These are phyloP conservation scores for Drosophila longiperda DNA, from an alignment of 2,888 invertebrate genomes.

Conservation along the genomic window DNA sequence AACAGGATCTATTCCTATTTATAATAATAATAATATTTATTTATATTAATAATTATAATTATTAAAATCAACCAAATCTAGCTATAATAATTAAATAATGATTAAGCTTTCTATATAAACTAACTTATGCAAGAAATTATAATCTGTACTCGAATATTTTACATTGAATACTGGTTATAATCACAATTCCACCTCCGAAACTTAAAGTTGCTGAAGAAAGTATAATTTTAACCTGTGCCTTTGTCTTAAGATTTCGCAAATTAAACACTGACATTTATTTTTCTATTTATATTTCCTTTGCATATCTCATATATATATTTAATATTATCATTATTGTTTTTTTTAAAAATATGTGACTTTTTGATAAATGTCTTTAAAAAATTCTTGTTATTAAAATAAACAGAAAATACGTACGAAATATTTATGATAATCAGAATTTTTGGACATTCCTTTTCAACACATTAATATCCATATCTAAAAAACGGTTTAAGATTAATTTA, in stretches of 20 bases:
- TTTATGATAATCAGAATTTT: background rate
- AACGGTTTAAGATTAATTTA: background rate
- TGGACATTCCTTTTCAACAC: fast-evolving
- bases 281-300: background rate
- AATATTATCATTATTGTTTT: background rate
- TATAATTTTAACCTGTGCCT: background rate
- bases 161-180: background rate
- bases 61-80: too few relatives aligned
- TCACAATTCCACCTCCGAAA: background rate
- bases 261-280: background rate
- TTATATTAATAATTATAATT: too few relatives aligned
- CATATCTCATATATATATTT: background rate
- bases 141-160: too few relatives aligned
- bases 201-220: background rate
- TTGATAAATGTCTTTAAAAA: background rate
- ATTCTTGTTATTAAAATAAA: background rate
- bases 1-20: background rate
- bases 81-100: too few relatives aligned
- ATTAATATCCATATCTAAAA: too few relatives aligned
- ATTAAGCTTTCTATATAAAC: too few relatives aligned
- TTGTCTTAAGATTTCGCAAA: background rate
- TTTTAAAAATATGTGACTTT: background rate
- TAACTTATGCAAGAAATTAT: too few relatives aligned
- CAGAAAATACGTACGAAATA: background rate
- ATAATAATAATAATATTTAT: background rate